A percentile compares a stretch with the other conserved stretches of the same genome.
Evolutionary conservation across 2,888 invertebrate species (phyloP).

Genomic region (Chymomyza amoena): DNA sequence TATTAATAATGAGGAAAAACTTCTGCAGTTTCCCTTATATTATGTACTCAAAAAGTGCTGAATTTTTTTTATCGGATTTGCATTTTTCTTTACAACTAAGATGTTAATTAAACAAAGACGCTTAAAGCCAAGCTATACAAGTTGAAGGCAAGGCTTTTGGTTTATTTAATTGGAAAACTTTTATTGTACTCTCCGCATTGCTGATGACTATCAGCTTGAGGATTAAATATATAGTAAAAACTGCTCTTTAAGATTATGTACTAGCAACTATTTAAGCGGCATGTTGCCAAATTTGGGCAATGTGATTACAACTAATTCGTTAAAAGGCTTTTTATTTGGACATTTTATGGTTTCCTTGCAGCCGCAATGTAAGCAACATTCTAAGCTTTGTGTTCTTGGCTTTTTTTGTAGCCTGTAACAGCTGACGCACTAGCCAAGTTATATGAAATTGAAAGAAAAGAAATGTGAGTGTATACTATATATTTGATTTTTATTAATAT

Average conservation of each 20-base stretch:
- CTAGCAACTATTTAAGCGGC: not conserved
- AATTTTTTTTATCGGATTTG: too few species aligned
- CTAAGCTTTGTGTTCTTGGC: not conserved
- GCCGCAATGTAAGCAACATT: not conserved
- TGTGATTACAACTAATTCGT: constrained; percentile 57
- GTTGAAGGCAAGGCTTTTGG: not conserved
- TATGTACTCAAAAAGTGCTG: too few species aligned
- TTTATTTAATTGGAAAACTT: not conserved
- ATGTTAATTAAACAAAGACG: too few species aligned
- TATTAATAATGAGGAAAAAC: too few species aligned
- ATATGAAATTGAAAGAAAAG: constrained; percentile 3
- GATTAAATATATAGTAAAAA: not conserved
- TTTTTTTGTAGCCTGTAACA: constrained; percentile 36
- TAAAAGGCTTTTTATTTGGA: constrained; percentile 60
- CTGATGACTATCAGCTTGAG: not conserved
- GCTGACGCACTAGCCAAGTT: constrained; percentile 41
- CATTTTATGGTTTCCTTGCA: constrained; percentile 50
- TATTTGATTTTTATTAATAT: constrained; percentile 67
- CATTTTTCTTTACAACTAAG: too few species aligned
- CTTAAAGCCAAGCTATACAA: not conserved
- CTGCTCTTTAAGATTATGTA: not conserved
- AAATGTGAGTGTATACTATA: constrained; percentile 25
- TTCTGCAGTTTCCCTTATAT: too few species aligned
- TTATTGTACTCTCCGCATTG: not conserved
- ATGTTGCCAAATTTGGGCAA: not conserved